Conservation (phyloP, 2,888 invertebrate species). For the Campaea margaritaria region DNA sequence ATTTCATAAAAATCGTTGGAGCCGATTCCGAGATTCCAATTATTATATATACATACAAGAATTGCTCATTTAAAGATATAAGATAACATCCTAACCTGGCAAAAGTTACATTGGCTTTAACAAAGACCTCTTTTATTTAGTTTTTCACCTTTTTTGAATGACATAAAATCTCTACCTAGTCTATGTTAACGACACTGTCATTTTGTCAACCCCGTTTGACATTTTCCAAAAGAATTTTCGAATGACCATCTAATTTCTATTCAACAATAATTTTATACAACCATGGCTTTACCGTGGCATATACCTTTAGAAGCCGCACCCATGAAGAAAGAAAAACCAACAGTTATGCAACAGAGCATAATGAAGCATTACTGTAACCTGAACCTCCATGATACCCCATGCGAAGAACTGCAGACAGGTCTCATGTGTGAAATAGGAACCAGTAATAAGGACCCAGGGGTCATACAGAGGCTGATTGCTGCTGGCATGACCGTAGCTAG, state of each 20-base stretch:
- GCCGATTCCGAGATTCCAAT: no score
- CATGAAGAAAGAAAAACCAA: slow-evolving; percentile 47
- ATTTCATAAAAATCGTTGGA: no score
- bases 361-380: slow-evolving; percentile 71
- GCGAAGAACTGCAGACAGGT: slow-evolving; percentile 75
- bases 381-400: slow-evolving; percentile 67
- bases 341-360: slow-evolving; percentile 55
- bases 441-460: slow-evolving; percentile 67
- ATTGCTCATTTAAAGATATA: no score
- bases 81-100: no score
- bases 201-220: neutral
- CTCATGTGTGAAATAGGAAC: slow-evolving; percentile 78
- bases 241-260: no score
- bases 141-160: no score
- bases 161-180: no score
- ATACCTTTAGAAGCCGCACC: slow-evolving; percentile 69
- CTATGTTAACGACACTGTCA: neutral
- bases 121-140: no score
- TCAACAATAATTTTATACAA: no score
- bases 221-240: no score
- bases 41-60: no score
- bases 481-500: slow-evolving; percentile 79
- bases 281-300: slow-evolving; percentile 78
- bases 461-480: slow-evolving; percentile 75
- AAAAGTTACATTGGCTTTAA: no score